These are phyloP conservation scores for Aphelinus atriplicis DNA, from an alignment of 1,140 invertebrate species.

Conservation along the genomic window DNA sequence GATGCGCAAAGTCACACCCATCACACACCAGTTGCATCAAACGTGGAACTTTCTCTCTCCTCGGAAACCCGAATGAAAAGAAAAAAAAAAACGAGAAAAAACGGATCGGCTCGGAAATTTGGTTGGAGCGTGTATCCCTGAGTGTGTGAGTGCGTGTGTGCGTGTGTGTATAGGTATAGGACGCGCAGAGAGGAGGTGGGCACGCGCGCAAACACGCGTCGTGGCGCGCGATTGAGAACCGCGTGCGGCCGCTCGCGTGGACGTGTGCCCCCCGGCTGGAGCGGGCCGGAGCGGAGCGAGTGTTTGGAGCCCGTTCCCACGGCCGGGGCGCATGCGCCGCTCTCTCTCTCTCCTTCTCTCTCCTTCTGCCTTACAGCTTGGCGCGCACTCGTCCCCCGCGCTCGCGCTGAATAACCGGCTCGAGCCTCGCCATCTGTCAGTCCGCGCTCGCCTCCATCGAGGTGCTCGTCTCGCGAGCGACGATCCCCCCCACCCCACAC, in stretches of 20 bases:
- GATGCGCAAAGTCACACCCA: no score
- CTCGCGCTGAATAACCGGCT: slow-evolving; percentile 29
- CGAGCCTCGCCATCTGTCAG: slow-evolving; percentile 47
- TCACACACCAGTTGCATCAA: no score
- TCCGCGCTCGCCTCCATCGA: slow-evolving; percentile 33
- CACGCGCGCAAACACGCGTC: slow-evolving; percentile 1
- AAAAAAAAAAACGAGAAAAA: no score
- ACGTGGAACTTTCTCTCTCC: background rate
- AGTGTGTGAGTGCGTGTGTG: no score
- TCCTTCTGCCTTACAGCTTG: background rate
- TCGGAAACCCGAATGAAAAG: background rate
- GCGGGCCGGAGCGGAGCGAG: slow-evolving; percentile 27
- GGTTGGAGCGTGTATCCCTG: no score
- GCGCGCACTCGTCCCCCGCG: slow-evolving; percentile 10
- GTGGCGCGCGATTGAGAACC: slow-evolving; percentile 16
- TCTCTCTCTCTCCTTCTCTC: slow-evolving; percentile 30
- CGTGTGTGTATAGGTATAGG: background rate
- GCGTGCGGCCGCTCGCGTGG: slow-evolving; percentile 20
- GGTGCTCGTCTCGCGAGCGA: background rate
- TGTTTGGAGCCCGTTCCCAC: slow-evolving; percentile 61
- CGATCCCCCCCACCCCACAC: no score
- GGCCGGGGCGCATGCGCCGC: slow-evolving; percentile 57
- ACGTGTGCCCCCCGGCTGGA: slow-evolving; percentile 16
- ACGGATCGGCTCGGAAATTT: no score
- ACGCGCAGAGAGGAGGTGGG: background rate